Conservation (phyloP, 2,888 invertebrate genomes). For the Synanthedon tipuliformis region DNA sequence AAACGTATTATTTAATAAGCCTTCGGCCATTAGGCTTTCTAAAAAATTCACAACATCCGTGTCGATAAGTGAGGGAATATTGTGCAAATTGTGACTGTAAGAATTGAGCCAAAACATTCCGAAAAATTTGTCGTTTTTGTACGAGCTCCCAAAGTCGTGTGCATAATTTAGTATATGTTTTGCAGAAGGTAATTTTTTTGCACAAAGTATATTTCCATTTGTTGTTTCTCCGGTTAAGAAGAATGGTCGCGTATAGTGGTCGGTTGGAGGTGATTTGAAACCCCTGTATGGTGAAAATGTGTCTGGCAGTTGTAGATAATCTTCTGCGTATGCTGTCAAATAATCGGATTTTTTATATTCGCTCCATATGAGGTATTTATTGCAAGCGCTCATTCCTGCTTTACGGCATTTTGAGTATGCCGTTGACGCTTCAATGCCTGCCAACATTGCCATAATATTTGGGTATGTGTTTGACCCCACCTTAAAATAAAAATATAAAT, state of each 20-base stretch:
- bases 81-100: slow-evolving; percentile 76
- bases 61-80: slow-evolving; percentile 75
- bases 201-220: slow-evolving; percentile 45
- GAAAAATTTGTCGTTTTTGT: slow-evolving; percentile 73
- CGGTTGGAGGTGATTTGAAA: slow-evolving; percentile 79
- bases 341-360: slow-evolving; percentile 76
- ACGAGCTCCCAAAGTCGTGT: slow-evolving; percentile 71
- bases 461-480: slow-evolving; percentile 90
- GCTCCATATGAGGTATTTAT: slow-evolving; percentile 82
- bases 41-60: slow-evolving; percentile 66
- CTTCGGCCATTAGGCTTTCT: slow-evolving; percentile 55
- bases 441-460: slow-evolving; percentile 83
- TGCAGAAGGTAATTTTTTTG: slow-evolving; percentile 64
- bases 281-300: slow-evolving; percentile 73
- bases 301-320: slow-evolving; percentile 72
- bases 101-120: slow-evolving; percentile 82
- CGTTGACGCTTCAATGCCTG: slow-evolving; percentile 71
- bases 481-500: slow-evolving; percentile 32
- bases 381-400: slow-evolving; percentile 67
- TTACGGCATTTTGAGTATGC: slow-evolving; percentile 57
- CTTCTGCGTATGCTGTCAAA: slow-evolving; percentile 82
- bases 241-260: slow-evolving; percentile 83
- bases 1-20: slow-evolving; percentile 73
- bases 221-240: slow-evolving; percentile 72
- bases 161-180: slow-evolving; percentile 76